Evolutionary conservation across 2,113 vertebrate genomes (phyloP).

Genomic region (Sus scrofa): DNA sequence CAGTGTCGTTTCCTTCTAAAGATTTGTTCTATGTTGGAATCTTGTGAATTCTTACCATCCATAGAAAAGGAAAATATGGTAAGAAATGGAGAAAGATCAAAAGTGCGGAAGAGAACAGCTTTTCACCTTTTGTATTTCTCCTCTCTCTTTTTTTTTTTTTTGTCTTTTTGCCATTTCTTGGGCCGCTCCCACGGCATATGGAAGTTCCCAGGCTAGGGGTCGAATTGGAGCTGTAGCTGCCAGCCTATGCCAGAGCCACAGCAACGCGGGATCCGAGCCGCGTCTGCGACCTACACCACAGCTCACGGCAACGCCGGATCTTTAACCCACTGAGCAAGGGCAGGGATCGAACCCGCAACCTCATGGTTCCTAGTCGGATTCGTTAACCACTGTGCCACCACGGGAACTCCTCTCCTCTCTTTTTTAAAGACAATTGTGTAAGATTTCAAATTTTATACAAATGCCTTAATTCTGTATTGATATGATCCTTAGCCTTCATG

Average conservation of each 20-base stretch:
- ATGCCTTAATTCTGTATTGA: neutral
- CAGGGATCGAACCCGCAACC: too few relatives aligned
- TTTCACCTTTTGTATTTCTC: conserved; percentile 1
- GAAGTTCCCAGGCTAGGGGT: too few relatives aligned
- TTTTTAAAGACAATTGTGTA: conserved; percentile 5
- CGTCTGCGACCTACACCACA: too few relatives aligned
- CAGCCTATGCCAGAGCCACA: too few relatives aligned
- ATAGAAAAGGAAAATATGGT: neutral
- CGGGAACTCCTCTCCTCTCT: conserved; percentile 40
- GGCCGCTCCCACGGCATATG: too few relatives aligned
- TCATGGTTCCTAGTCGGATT: too few relatives aligned
- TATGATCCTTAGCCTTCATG: neutral
- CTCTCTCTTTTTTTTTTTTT: conserved; percentile 18
- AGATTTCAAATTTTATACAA: conserved; percentile 32
- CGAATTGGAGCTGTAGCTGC: too few relatives aligned
- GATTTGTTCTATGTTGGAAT: conserved; percentile 44
- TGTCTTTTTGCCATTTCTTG: too few relatives aligned
- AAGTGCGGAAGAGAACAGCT: neutral
- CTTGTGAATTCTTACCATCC: neutral
- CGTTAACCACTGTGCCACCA: too few relatives aligned
- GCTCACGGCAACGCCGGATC: too few relatives aligned
- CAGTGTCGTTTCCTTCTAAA: neutral
- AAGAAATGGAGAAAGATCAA: neutral
- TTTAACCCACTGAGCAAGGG: too few relatives aligned
- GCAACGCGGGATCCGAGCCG: too few relatives aligned